A percentile compares a stretch with the other conserved stretches of the same genome.
Conservation (phyloP, 2,113 vertebrate species). For the Archilochus colubris region DNA sequence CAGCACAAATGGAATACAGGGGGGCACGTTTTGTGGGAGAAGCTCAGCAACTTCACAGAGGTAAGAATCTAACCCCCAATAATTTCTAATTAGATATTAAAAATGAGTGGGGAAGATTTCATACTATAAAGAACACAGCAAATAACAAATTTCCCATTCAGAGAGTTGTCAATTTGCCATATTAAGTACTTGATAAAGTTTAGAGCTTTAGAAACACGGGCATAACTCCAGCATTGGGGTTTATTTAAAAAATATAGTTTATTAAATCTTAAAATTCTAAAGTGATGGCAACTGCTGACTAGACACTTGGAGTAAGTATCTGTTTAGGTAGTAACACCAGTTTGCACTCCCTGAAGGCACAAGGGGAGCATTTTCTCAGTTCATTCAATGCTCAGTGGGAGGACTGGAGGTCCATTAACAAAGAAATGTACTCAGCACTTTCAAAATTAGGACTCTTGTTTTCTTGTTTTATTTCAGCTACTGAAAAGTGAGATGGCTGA, state of each 20-base stretch:
- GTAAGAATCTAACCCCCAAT: not conserved
- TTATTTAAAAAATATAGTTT: not conserved
- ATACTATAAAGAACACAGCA: not conserved
- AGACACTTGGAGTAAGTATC: not conserved
- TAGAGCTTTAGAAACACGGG: not conserved
- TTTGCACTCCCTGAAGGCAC: slow-evolving; percentile 23
- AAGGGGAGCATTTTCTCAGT: slow-evolving; percentile 26
- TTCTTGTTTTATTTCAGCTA: not conserved
- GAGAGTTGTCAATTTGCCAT: not conserved
- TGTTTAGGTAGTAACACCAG: not conserved
- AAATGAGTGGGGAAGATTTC: not conserved
- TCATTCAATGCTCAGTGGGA: not conserved
- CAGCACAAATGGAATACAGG: not conserved
- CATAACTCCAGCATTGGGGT: not conserved
- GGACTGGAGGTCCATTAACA: slow-evolving; percentile 21
- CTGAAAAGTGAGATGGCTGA: not conserved
- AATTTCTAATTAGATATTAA: not conserved
- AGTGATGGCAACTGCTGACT: not conserved
- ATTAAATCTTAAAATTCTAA: not conserved
- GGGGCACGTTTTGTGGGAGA: not conserved
- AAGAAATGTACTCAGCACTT: not conserved
- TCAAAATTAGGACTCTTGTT: slow-evolving; percentile 9
- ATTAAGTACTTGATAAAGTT: not conserved
- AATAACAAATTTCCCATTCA: not conserved
- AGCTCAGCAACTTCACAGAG: not conserved